Conservation (phyloP, 2,113 vertebrate genomes). For the Marcusenius ussheri region DNA sequence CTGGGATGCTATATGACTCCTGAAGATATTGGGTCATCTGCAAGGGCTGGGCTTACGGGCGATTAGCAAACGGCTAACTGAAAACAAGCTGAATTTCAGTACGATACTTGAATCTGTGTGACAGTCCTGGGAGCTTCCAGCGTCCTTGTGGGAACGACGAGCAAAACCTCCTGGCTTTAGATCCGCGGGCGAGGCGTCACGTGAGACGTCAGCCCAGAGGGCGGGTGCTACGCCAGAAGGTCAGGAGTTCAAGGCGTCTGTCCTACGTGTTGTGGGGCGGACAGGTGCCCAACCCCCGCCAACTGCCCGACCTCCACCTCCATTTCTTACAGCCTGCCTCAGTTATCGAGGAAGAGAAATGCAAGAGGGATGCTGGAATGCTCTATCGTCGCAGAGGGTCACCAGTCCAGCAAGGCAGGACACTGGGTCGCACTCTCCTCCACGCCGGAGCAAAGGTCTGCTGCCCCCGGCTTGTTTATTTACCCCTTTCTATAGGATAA, state of each 20-base stretch:
- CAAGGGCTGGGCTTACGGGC: not conserved
- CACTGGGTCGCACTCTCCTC: slow-evolving; percentile 36
- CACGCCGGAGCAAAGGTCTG: slow-evolving; percentile 37
- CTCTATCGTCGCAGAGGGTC: slow-evolving; percentile 53
- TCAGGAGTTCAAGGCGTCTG: not conserved
- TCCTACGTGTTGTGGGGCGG: not conserved
- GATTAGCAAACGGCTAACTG: not conserved
- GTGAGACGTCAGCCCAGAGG: not conserved
- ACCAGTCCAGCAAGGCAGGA: slow-evolving; percentile 57
- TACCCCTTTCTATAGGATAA: not conserved
- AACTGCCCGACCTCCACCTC: not conserved
- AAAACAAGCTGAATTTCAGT: not conserved
- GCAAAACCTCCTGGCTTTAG: not conserved
- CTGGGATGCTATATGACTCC: not conserved
- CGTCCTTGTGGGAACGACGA: not conserved
- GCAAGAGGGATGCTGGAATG: slow-evolving; percentile 45
- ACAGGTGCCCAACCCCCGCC: not conserved
- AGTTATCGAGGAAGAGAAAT: slow-evolving; percentile 54
- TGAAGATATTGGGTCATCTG: not conserved
- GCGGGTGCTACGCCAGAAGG: not conserved
- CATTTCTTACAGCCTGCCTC: not conserved
- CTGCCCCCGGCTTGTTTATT: slow-evolving; percentile 24
- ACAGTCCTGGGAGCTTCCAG: not conserved
- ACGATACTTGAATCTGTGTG: not conserved
- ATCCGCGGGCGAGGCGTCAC: not conserved